Base-by-base conservation (phyloP, 2,888 invertebrate species). In the Eretmocerus hayati region DNA sequence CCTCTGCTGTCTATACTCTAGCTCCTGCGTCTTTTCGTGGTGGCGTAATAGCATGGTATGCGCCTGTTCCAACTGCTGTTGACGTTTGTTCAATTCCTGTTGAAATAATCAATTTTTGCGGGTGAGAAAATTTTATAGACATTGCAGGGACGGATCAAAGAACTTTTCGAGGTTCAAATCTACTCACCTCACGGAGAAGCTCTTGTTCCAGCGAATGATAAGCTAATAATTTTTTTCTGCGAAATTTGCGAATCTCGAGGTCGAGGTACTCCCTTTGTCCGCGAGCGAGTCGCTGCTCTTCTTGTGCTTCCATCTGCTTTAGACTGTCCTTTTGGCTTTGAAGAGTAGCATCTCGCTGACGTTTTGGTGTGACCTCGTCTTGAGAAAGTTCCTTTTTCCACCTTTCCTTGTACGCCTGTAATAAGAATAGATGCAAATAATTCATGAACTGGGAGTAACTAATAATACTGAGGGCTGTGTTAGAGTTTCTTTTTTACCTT, bases 21-120 rank as follows among this genome's bases (percentile, higher is more conserved):
- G 75, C 67, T 96, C 94, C 72, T 93, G 90, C 40, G 96, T 95
- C 72, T 91, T 90, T 69, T 96, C 95, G 74, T 99, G 97, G 73
- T 99, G 97, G 58, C 93, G 82, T 57, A 95, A 74, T 57, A 97
- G 76, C 88, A 96, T 92, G 41, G 82, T 79, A 74, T 99, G 97
- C 44, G 94, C 93, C 70, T 90, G 90, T 66, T 97, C 95, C 60
- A 97, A 72, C 69, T 99, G 97, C 58, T 90, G 88, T 71, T 94
- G 92, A 47, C 95, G 83, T 74, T 93, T 93, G 72, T 88, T 90
- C 64, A 97, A 75, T 75, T 97, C 97, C 90, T 95, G 72, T 1
- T 38, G 30, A 9, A 2, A 20, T 6, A n/a, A n/a, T n/a, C n/a
- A n/a, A 22, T 35, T 16, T 20, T 20, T 40, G 15, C 18, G 16